These are phyloP conservation scores for Siderastrea radians DNA, from an alignment of 92 coral and sea anemone species.

Conservation along the genomic window DNA sequence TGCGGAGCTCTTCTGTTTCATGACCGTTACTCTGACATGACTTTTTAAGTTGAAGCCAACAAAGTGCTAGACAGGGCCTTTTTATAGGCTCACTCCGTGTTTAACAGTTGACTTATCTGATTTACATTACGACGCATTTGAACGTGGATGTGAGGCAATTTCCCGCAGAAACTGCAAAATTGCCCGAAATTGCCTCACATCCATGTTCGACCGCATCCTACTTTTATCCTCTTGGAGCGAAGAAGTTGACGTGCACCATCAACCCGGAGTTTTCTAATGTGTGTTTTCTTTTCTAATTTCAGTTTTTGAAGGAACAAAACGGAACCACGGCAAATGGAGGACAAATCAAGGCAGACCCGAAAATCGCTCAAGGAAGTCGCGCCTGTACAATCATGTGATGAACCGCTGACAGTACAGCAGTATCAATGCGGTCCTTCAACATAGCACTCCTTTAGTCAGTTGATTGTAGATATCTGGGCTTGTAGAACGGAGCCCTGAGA, in stretches of 20 bases:
- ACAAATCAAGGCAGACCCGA: slow-evolving; percentile 83
- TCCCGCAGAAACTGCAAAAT: neutral
- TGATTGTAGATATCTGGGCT: neutral
- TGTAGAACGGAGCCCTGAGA: neutral
- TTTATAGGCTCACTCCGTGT: too few relatives aligned
- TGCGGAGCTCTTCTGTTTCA: too few relatives aligned
- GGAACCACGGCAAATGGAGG: slow-evolving; percentile 91
- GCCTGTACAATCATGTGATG: slow-evolving; percentile 94
- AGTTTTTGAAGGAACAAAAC: slow-evolving; percentile 92
- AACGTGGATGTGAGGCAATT: too few relatives aligned
- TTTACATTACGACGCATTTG: too few relatives aligned
- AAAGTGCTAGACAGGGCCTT: too few relatives aligned
- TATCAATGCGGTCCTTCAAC: neutral
- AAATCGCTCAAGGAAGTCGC: slow-evolving; percentile 91
- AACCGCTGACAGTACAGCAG: neutral
- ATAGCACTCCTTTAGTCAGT: neutral
- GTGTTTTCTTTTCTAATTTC: slow-evolving; percentile 17
- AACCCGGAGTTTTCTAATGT: neutral
- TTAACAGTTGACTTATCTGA: too few relatives aligned
- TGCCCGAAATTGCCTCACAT: neutral
- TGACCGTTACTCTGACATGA: too few relatives aligned
- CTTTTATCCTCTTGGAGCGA: neutral
- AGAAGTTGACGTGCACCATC: neutral
- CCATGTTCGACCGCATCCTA: neutral
- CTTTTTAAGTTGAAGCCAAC: too few relatives aligned